Percentiles rank a stretch among this genome's conserved stretches.
Conservation (phyloP, 2,113 vertebrate species). For the Coptodon bakossiorum region DNA sequence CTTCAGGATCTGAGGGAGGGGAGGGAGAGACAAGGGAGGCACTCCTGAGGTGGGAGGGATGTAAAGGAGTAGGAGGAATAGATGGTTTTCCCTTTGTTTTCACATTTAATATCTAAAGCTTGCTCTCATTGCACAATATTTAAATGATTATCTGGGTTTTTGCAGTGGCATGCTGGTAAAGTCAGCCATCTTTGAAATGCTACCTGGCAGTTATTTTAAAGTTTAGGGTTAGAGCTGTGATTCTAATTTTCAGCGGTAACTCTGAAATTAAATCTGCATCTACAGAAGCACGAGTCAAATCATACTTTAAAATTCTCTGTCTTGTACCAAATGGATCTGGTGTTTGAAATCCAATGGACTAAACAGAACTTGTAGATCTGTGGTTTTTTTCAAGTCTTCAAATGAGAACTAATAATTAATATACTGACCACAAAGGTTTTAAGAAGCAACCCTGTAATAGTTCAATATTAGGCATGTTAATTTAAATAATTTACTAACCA, state of each 20-base stretch:
- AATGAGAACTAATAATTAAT: not conserved
- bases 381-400: not conserved
- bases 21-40: not conserved
- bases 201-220: not conserved
- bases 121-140: not conserved
- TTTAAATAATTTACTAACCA: not conserved
- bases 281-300: not conserved
- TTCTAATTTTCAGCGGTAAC: not conserved
- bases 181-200: not conserved
- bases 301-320: not conserved
- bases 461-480: not conserved
- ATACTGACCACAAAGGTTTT: not conserved
- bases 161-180: not conserved
- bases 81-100: not conserved
- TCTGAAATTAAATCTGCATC: not conserved
- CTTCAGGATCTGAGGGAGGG: conserved; percentile 43
- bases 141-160: not conserved
- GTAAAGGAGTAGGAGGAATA: not conserved
- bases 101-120: not conserved
- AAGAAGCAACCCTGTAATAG: not conserved
- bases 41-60: not conserved
- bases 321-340: not conserved
- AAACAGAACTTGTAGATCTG: not conserved
- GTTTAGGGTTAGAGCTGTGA: not conserved
- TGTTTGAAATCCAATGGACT: not conserved